Evolutionary conservation across 2,888 invertebrate genomes (phyloP).

Genomic region (Hylaea fasciaria): DNA sequence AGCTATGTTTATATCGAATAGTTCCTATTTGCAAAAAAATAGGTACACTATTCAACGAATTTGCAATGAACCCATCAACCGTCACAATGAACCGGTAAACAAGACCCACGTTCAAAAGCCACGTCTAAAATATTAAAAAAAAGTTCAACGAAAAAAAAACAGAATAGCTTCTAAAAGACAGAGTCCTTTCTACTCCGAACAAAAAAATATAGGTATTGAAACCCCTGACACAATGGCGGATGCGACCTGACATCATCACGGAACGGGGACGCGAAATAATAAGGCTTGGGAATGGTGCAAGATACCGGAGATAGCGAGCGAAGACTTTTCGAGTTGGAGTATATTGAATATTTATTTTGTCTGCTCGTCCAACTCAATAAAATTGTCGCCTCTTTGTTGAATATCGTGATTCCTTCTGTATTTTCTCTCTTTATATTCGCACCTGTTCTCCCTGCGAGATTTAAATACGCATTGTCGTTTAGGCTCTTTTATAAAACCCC

Average conservation of each 20-base stretch:
- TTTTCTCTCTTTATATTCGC: too few species aligned
- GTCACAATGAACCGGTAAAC: background rate
- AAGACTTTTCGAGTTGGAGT: background rate
- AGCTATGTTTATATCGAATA: too few species aligned
- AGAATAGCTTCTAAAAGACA: slow-evolving; percentile 36
- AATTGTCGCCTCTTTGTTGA: too few species aligned
- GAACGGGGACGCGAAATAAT: slow-evolving; percentile 84
- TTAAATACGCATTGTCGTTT: too few species aligned
- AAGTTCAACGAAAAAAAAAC: slow-evolving; percentile 23
- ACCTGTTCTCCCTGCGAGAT: too few species aligned
- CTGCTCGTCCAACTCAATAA: too few species aligned
- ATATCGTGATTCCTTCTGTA: too few species aligned
- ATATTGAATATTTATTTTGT: too few species aligned
- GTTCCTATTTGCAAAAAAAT: too few species aligned
- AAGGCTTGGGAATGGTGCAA: slow-evolving; percentile 65
- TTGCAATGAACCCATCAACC: background rate
- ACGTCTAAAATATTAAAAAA: slow-evolving; percentile 20
- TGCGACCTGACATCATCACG: slow-evolving; percentile 83
- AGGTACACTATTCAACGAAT: too few species aligned
- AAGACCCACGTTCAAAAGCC: background rate
- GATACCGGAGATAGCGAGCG: slow-evolving; percentile 39
- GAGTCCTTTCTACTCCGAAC: slow-evolving; percentile 44
- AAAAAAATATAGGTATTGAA: slow-evolving; percentile 78
- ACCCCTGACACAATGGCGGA: slow-evolving; percentile 81
- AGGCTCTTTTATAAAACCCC: too few species aligned